A percentile compares a stretch with the other conserved stretches of the same genome.
These are phyloP conservation scores for Megalopta genalis DNA, from an alignment of 1,140 invertebrate species.

Conservation along the genomic window DNA sequence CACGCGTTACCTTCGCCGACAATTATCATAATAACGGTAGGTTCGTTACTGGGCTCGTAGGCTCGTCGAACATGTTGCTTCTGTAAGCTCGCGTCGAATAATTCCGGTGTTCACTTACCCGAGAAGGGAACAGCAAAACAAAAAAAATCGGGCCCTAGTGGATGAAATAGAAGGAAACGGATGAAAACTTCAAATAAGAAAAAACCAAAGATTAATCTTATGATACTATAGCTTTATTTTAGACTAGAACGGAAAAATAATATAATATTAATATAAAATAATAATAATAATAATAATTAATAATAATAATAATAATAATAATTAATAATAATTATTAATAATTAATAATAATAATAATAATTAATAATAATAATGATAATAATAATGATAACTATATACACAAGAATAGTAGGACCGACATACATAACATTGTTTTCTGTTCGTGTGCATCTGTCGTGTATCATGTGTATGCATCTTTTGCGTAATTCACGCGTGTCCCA, in stretches of 20 bases:
- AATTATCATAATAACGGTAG: neutral
- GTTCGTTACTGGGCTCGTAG: too few relatives aligned
- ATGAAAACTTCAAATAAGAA: slow-evolving; percentile 69
- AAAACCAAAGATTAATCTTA: slow-evolving; percentile 76
- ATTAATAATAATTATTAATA: slow-evolving; percentile 67
- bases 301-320: slow-evolving; percentile 47
- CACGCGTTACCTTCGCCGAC: neutral
- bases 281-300: slow-evolving; percentile 68
- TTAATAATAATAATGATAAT: slow-evolving; percentile 66
- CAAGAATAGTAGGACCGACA: slow-evolving; percentile 70
- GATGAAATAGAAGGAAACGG: neutral
- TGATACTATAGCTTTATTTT: slow-evolving; percentile 78
- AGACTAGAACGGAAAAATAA: slow-evolving; percentile 78
- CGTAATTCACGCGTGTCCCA: neutral
- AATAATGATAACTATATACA: slow-evolving; percentile 74
- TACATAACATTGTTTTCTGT: slow-evolving; percentile 72
- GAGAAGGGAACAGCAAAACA: neutral
- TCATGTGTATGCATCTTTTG: neutral
- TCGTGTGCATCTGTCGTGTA: slow-evolving; percentile 41
- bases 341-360: slow-evolving; percentile 66
- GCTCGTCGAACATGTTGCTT: neutral
- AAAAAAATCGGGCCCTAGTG: too few relatives aligned
- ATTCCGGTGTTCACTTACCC: slow-evolving; percentile 3
- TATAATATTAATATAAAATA: slow-evolving; percentile 72
- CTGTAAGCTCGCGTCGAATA: neutral